Evolutionary conservation across 2,888 invertebrate genomes (phyloP).

Genomic region (Mesorhabditis sp.): DNA sequence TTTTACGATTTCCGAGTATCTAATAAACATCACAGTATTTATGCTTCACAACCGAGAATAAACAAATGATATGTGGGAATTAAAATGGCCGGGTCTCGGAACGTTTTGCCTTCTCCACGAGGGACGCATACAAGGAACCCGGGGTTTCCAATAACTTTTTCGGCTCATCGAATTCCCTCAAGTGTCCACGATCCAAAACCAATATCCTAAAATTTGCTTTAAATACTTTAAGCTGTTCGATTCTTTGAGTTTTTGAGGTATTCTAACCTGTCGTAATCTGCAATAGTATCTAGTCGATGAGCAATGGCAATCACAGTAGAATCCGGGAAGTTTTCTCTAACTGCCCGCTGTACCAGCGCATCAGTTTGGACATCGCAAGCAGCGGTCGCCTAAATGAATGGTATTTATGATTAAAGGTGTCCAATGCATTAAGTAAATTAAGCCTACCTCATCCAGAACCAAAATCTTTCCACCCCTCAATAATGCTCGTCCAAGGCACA

Average conservation of each 20-base stretch:
- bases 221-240: not conserved
- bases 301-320: slow-evolving; percentile 66
- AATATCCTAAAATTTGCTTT: slow-evolving; percentile 57
- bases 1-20: too few species aligned
- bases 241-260: not conserved
- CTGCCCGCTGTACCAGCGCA: slow-evolving; percentile 65
- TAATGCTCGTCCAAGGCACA: slow-evolving; percentile 62
- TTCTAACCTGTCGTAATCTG: slow-evolving; percentile 74
- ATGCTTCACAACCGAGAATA: too few species aligned
- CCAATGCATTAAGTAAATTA: not conserved
- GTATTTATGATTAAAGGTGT: not conserved
- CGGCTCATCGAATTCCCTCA: slow-evolving; percentile 61
- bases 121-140: slow-evolving; percentile 58
- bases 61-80: too few species aligned
- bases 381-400: not conserved
- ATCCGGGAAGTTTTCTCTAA: slow-evolving; percentile 75
- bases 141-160: slow-evolving; percentile 56
- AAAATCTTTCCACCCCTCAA: slow-evolving; percentile 58
- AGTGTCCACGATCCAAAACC: slow-evolving; percentile 60
- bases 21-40: too few species aligned
- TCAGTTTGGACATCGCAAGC: slow-evolving; percentile 44
- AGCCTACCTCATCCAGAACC: slow-evolving; percentile 66
- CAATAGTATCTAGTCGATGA: slow-evolving; percentile 84
- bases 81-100: too few species aligned
- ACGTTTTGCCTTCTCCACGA: slow-evolving; percentile 58